phyloP scores from a whole-genome alignment of 2,888 invertebrate genomes.

The Tromatobia lineatoria region DNA sequence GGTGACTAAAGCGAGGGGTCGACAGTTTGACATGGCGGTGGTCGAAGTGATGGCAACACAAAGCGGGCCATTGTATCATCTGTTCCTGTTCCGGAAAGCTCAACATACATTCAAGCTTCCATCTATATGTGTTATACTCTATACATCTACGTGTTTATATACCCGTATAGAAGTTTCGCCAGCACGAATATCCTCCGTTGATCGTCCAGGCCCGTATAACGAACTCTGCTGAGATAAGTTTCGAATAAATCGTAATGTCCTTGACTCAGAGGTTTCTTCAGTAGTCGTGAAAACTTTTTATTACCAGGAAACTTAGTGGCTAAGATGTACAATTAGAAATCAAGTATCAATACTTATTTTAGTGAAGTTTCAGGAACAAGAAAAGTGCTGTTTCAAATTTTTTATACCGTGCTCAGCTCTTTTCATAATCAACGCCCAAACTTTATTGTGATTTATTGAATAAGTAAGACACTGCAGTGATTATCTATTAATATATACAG shows the following conservation, averaged over 20 bases:
- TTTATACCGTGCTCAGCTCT: neutral
- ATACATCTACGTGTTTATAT: neutral
- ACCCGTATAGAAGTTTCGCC: slow-evolving; percentile 52
- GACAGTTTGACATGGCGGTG: slow-evolving; percentile 70
- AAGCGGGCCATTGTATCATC: slow-evolving; percentile 69
- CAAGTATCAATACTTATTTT: neutral
- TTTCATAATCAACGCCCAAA: neutral
- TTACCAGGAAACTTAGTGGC: neutral
- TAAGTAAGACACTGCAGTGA: too few species aligned
- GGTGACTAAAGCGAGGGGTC: slow-evolving; percentile 68
- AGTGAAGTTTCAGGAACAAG: neutral
- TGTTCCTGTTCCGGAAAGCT: slow-evolving; percentile 69
- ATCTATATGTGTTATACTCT: neutral
- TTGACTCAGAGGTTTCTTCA: slow-evolving; percentile 12
- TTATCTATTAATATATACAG: too few species aligned
- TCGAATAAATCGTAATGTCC: slow-evolving; percentile 20
- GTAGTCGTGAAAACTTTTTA: slow-evolving; percentile 12
- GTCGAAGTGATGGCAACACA: slow-evolving; percentile 69
- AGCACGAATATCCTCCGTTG: slow-evolving; percentile 19
- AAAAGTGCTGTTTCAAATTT: too few species aligned
- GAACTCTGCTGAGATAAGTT: slow-evolving; percentile 45
- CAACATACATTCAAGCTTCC: slow-evolving; percentile 14
- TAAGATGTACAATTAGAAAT: neutral
- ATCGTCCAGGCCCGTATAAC: slow-evolving; percentile 50
- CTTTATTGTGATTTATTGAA: too few species aligned